Conservation (phyloP, 2,797 vertebrate genomes). For the Trematomus bernacchii region DNA sequence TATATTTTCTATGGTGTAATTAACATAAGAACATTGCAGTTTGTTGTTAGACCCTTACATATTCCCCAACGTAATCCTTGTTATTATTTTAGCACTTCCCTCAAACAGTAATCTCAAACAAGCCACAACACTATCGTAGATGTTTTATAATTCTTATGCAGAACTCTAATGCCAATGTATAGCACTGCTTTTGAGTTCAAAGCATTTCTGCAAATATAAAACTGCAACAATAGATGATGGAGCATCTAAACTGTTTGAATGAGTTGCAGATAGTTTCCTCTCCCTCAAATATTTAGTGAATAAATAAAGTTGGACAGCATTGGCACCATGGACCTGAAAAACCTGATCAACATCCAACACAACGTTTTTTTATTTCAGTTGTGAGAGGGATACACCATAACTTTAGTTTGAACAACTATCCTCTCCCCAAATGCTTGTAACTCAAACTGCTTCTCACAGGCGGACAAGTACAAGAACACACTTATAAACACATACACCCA, state of each 20-base stretch:
- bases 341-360: conserved; percentile 3
- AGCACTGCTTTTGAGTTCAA: neutral
- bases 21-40: no score
- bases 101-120: neutral
- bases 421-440: conserved; percentile 52
- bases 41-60: neutral
- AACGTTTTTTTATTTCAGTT: conserved; percentile 4
- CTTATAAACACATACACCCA: conserved; percentile 60
- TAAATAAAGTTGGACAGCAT: conserved; percentile 32
- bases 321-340: conserved; percentile 33
- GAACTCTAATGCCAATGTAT: neutral
- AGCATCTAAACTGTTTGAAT: neutral
- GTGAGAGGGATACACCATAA: conserved; percentile 5
- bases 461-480: conserved; percentile 47
- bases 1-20: no score
- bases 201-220: neutral
- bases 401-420: conserved; percentile 34
- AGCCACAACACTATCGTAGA: neutral
- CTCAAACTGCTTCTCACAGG: conserved; percentile 45
- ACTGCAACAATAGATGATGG: neutral
- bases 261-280: neutral
- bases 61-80: neutral
- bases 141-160: no score
- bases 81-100: neutral
- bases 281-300: conserved; percentile 25